phyloP scores from a whole-genome alignment of 1,140 invertebrate species.

The Diabrotica virgifera region DNA sequence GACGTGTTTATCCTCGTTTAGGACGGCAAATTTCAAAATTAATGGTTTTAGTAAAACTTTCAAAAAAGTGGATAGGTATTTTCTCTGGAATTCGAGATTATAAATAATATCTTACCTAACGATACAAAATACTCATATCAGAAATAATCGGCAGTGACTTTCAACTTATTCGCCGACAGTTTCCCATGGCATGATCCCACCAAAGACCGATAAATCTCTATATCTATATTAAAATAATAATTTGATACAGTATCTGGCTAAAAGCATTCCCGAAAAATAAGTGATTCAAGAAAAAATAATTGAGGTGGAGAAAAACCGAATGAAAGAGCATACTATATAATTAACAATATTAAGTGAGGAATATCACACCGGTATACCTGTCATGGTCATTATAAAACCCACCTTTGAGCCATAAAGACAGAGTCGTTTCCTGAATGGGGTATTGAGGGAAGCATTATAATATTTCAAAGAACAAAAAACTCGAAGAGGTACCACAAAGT shows the following conservation, averaged over 20 bases:
- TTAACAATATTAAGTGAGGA: conserved; percentile 19
- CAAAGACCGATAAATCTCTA: conserved; percentile 15
- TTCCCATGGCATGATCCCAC: conserved; percentile 17
- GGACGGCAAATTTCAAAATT: too few relatives aligned
- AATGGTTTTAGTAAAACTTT: too few relatives aligned
- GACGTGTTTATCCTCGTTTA: too few relatives aligned
- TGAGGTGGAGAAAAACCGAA: conserved; percentile 15
- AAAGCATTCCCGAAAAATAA: conserved; percentile 18
- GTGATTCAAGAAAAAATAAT: conserved; percentile 18
- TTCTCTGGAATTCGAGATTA: too few relatives aligned
- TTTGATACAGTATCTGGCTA: conserved; percentile 16
- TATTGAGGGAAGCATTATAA: too few relatives aligned
- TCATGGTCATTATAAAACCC: conserved; percentile 12
- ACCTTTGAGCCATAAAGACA: neutral
- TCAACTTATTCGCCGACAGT: conserved; percentile 5
- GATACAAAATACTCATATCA: neutral
- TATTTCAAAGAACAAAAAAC: too few relatives aligned
- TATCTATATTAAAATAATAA: conserved; percentile 19
- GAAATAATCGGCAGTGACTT: conserved; percentile 10
- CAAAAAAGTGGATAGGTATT: too few relatives aligned
- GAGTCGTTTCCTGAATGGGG: neutral
- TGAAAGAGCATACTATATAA: conserved; percentile 16
- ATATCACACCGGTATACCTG: conserved; percentile 20
- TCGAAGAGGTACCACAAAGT: too few relatives aligned
- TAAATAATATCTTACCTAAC: too few relatives aligned